Base-by-base conservation (phyloP, 2,113 vertebrate species). In the Tichodroma muraria region DNA sequence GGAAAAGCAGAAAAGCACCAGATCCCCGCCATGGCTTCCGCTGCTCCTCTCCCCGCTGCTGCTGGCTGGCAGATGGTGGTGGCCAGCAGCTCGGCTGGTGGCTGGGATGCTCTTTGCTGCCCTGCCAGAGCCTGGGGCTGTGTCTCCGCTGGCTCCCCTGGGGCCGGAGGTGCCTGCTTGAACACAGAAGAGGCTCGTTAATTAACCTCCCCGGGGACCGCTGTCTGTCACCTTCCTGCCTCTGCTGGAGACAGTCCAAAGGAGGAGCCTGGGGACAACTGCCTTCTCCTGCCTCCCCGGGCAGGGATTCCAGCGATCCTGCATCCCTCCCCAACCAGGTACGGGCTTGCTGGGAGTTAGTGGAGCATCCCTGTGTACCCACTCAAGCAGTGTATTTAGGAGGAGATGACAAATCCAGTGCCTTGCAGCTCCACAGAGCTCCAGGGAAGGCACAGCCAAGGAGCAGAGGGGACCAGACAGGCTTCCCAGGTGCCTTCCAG, bases 71-170 rank as follows among this genome's bases (percentile, higher is more conserved):
- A 96, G 95, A 96, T 96, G 96, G 96, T 45, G 3, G 4, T 3
- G 56, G 89, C 82, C 95, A 78, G 84, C 76, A 38, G 80, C 95
- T 79, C 91, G 6, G 96, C 83, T 93, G 96, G 96, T 89, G 94
- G 50, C 78, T 63, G 85, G 49, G 65, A 60, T 88, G 84, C 78
- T 91, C 93, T 96, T 94, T 95, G 80, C 95, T 84, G 44, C 79
- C 63, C 65, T 80, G 71, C 85, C 80, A 60, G 82, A 59, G 44
- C 71, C 82, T n/a, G 77, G 25, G 87, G 79, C 69, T 80, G 14
- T 12, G 72, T 61, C 81, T 61, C 81, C 0, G 28, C 37, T 33
- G 83, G 11, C 61, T 60, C 47, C 59, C 35, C 78, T 2, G 61
- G 85, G 61, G 72, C 89, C 20, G 37, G 94, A 97, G 89, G 76